Base-by-base conservation (phyloP, 2,888 invertebrate genomes). In the Acronicta aceris region DNA sequence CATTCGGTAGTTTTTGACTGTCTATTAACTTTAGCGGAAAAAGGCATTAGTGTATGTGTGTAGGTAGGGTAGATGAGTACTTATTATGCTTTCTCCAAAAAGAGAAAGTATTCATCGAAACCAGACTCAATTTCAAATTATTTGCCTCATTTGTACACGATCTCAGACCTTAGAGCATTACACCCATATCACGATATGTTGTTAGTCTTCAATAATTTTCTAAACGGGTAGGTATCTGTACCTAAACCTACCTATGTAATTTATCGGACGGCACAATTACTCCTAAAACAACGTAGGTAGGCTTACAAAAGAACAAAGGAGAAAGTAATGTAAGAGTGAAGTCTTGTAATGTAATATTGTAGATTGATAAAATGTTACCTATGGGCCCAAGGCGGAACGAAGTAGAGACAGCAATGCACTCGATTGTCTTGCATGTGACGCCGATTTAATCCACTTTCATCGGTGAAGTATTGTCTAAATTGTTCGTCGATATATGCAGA, bases 381-480 rank as follows among this genome's bases (percentile, higher is more conserved):
- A 90, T 98, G 98, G 10, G 99, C 98, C 95, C 98, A 98, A 2
- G 99, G 98, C 43, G 98, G 98, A 66, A 99, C 97, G 89, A 99
- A 99, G 88, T 99, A 99, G 50, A 99, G 95, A 88, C 98, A 99
- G 90, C 99, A 99, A 87, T 99, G 99, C 12, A 99, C 98, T 65
- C 99, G 95, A 89, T 98, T 99, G 91, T 99, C 99, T 83, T 98
- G 97, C 87, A 99, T 99, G 89, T 99, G 98, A 83, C 98, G 96
- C 58, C 99, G 95, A 90, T 99, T 99, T 30, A 99, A 95, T 27
- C 99, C 99, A 88, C 98, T 99, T 92, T 99, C 99, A 81, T 98
- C 98, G 2, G 97, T 98, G 87, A 98, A 97, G 86, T 97, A 97
- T 85, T 97, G 97, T 59, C 97, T 95, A 88, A 97, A 97, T 90